These are phyloP conservation scores for Sarotherodon lohbergeri DNA, from an alignment of 2,113 vertebrate species.

Conservation along the genomic window DNA sequence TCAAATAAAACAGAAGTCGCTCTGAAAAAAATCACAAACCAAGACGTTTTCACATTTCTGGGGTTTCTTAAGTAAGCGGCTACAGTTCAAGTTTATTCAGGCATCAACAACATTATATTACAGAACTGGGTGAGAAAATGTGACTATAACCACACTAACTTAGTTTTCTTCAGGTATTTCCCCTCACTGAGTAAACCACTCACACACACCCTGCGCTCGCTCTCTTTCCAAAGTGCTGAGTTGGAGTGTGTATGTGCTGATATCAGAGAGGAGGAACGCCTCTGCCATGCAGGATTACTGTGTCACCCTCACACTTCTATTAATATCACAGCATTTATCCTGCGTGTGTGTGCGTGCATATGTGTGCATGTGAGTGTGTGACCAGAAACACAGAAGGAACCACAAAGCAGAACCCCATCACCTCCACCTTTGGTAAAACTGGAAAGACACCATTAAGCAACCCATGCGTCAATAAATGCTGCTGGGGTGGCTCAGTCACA, in stretches of 20 bases:
- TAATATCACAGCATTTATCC: conserved; percentile 27
- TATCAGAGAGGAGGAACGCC: conserved; percentile 22
- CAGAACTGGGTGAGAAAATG: not conserved
- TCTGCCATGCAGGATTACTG: conserved; percentile 27
- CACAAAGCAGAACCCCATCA: not conserved
- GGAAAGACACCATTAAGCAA: not conserved
- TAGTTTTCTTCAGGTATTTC: not conserved
- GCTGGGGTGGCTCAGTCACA: not conserved
- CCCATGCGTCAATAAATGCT: rapidly evolving
- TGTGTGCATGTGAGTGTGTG: not conserved
- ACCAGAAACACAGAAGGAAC: not conserved
- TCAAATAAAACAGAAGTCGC: not conserved
- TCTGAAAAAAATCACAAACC: not conserved
- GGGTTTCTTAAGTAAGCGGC: not conserved
- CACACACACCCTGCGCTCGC: not conserved
- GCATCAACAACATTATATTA: not conserved
- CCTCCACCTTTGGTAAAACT: not conserved
- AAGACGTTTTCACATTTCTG: not conserved
- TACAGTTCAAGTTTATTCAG: not conserved
- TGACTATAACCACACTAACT: not conserved
- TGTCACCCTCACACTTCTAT: conserved; percentile 45
- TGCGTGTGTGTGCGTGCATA: not conserved
- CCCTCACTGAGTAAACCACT: not conserved
- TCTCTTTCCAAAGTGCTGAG: not conserved
- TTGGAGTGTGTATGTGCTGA: not conserved